Evolutionary conservation across 2,113 vertebrate species (phyloP).

Genomic region (Reinhardtius hippoglossoides): DNA sequence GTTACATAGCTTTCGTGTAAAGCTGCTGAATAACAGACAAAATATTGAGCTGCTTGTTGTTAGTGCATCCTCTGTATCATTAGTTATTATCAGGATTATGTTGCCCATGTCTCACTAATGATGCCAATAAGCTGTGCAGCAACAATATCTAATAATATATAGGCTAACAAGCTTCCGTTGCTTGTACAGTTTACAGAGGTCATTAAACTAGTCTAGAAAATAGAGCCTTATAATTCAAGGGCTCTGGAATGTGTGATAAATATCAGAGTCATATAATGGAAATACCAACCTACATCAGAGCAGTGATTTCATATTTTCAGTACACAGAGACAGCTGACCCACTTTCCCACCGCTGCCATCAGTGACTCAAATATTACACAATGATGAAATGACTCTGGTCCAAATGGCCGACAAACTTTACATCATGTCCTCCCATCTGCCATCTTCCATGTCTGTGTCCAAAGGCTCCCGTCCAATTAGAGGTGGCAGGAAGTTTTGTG

Average conservation of each 20-base stretch:
- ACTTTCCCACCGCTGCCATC: constrained; percentile 42
- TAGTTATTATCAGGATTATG: too few relatives aligned
- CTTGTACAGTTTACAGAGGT: too few relatives aligned
- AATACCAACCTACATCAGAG: constrained; percentile 15
- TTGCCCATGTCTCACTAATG: too few relatives aligned
- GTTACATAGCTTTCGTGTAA: too few relatives aligned
- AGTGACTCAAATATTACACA: constrained; percentile 48
- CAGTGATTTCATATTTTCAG: background rate
- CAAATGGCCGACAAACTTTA: constrained; percentile 23
- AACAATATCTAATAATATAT: too few relatives aligned
- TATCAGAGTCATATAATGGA: background rate
- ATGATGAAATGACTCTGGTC: constrained; percentile 29
- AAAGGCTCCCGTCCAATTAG: background rate
- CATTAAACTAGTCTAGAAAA: too few relatives aligned
- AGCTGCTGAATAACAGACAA: too few relatives aligned
- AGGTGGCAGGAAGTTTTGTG: background rate
- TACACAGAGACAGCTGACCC: constrained; percentile 36
- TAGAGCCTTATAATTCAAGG: background rate
- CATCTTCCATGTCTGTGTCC: background rate
- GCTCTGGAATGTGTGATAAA: background rate
- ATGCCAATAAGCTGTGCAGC: too few relatives aligned
- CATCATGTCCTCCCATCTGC: constrained; percentile 13
- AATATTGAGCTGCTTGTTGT: too few relatives aligned
- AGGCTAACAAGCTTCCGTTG: too few relatives aligned
- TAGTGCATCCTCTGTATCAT: too few relatives aligned